phyloP scores from a whole-genome alignment of 2,888 invertebrate genomes.

The Adelognathus sp. region DNA sequence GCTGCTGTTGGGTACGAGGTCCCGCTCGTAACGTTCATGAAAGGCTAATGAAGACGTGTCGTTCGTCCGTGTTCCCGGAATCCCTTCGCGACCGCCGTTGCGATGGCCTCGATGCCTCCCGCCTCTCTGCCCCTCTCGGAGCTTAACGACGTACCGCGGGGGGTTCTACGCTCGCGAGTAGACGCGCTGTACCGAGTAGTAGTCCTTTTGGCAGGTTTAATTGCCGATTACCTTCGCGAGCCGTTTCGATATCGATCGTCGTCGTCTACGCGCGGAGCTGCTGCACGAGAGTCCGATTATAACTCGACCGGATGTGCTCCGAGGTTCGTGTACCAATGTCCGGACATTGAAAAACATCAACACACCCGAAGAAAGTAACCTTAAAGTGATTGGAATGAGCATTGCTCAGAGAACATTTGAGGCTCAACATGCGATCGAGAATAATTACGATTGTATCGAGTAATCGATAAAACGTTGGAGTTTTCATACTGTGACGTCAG shows the following conservation, averaged over 20 bases:
- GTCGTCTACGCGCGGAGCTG: no score
- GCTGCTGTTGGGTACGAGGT: slow-evolving; percentile 29
- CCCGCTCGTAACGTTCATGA: slow-evolving; percentile 73
- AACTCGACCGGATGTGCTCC: not conserved
- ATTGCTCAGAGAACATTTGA: no score
- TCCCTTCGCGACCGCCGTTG: slow-evolving; percentile 63
- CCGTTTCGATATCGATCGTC: slow-evolving; percentile 57
- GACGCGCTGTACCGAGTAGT: slow-evolving; percentile 32
- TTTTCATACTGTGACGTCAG: no score
- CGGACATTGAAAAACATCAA: no score
- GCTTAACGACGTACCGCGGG: slow-evolving; percentile 61
- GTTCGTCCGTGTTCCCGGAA: slow-evolving; percentile 75
- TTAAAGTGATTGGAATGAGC: no score
- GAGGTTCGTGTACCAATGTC: not conserved
- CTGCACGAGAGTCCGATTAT: slow-evolving; percentile 27
- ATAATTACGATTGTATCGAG: no score
- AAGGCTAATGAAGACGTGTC: slow-evolving; percentile 80
- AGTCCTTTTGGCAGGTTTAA: slow-evolving; percentile 71
- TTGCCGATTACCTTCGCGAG: slow-evolving; percentile 74
- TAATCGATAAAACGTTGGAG: no score
- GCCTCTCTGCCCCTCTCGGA: slow-evolving; percentile 33
- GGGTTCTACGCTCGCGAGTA: not conserved
- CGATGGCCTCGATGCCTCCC: slow-evolving; percentile 37
- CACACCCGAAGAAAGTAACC: no score
- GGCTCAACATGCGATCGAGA: no score